These are phyloP conservation scores for Esox niger DNA, from an alignment of 2,113 vertebrate species.

Conservation along the genomic window DNA sequence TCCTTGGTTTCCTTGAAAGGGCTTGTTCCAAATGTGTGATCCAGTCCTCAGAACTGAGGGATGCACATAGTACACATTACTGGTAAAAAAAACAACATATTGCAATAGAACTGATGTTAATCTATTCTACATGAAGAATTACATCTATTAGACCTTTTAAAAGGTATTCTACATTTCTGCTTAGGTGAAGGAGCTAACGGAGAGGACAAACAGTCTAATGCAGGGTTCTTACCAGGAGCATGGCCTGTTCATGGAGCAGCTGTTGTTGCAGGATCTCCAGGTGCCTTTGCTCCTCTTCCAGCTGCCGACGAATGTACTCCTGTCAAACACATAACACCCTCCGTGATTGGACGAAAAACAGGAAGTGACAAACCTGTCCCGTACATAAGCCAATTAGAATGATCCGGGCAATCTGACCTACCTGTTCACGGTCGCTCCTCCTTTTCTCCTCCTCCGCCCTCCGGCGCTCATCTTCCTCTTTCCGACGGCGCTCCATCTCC, in stretches of 20 bases:
- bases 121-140: not conserved
- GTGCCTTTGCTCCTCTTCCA: slow-evolving; percentile 98
- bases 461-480: slow-evolving; percentile 94
- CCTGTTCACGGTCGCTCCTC: slow-evolving; percentile 95
- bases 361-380: not conserved
- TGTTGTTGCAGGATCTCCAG: slow-evolving; percentile 98
- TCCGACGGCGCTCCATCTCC: slow-evolving; percentile 91
- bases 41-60: not conserved
- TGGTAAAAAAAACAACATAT: too few species aligned
- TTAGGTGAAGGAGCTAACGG: not conserved
- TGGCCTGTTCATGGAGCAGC: slow-evolving; percentile 97
- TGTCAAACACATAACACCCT: slow-evolving; percentile 60
- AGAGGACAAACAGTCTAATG: not conserved
- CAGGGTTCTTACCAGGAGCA: slow-evolving; percentile 83
- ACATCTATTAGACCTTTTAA: not conserved
- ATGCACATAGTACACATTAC: not conserved
- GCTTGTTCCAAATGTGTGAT: too few species aligned
- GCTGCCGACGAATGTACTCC: slow-evolving; percentile 98
- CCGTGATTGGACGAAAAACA: slow-evolving; percentile 3
- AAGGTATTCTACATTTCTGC: not conserved
- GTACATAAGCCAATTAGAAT: not conserved
- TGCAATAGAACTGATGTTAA: not conserved
- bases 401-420: slow-evolving; percentile 38
- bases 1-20: too few species aligned
- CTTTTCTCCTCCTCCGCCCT: slow-evolving; percentile 94